Base-by-base conservation (phyloP, 2,888 invertebrate genomes). In the Drosophila mayaguana region DNA sequence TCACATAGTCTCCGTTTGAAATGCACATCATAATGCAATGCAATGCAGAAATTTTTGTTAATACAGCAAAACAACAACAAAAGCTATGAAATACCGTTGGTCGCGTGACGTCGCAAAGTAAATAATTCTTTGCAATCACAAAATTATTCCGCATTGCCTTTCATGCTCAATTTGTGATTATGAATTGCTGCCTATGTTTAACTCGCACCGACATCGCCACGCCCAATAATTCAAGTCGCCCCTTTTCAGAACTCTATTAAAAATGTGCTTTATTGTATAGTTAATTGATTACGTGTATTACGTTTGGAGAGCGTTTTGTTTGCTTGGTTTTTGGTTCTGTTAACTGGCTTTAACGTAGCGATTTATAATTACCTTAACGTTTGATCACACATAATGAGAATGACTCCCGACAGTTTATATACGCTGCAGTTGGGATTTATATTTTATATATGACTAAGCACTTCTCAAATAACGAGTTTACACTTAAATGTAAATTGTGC, bases 81-180 rank as follows among this genome's bases (percentile, higher is more conserved):
- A 51, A 20, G 50, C 78, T 68, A 68, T 75, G 53, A 73, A 79
- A 66, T 48, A 53, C 63, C 55, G 57, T 63, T 69, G 32, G 69
- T 75, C 80, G 75, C 83, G 78, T 88, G 83, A 80, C 88, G 80
- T 70, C 75, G 78, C 72, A 65, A 85, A 68, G 67, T 67, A 34
- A 50, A 50, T 50, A 62, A 63, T 67, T 80, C 54, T 80, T 40
- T 56, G 69, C 62, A 80, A 77, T 64, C 78, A 45, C 53, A 65
- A 68, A 63, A 70, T 56, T 50, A 78, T 72, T 88, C 36, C 63
- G 61, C 50, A 69, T 72, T 75, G 63, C 66, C 48, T 67, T 79
- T 78, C 66, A 73, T 71, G 67, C 75, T 51, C 75, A 63, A 77
- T 73, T 75, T 71, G 60, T 57, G 71, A 73, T 80, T 83, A 83